Percentiles rank a stretch among this genome's conserved stretches.
These are phyloP conservation scores for Notothenia rossii DNA, from an alignment of 2,113 vertebrate genomes.

Conservation along the genomic window DNA sequence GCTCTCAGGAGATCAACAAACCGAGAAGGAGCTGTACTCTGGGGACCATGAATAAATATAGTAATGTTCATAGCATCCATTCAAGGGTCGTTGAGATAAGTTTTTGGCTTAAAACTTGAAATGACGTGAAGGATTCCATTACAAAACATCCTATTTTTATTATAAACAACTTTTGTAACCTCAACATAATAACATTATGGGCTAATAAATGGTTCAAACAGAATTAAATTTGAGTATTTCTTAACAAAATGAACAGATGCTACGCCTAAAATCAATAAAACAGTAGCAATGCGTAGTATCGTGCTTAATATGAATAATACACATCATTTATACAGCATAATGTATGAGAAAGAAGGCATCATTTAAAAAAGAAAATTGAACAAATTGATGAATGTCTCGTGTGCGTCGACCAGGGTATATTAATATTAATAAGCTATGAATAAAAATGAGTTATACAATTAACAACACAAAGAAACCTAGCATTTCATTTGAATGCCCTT, in stretches of 20 bases:
- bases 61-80: too few species aligned
- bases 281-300: not conserved
- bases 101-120: not conserved
- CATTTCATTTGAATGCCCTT: slow-evolving; percentile 19
- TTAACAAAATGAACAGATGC: not conserved
- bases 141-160: too few species aligned
- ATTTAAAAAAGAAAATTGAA: slow-evolving; percentile 19
- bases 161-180: not conserved
- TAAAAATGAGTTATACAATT: slow-evolving; percentile 28
- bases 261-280: not conserved
- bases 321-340: not conserved
- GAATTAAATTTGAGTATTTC: not conserved
- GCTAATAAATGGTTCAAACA: not conserved
- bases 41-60: too few species aligned
- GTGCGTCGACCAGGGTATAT: slow-evolving; percentile 32
- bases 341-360: not conserved
- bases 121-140: not conserved
- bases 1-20: too few species aligned
- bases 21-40: too few species aligned
- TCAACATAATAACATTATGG: not conserved
- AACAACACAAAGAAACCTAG: not conserved
- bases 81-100: too few species aligned
- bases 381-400: slow-evolving; percentile 48
- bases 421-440: slow-evolving; percentile 64
- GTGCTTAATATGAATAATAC: not conserved